Evolutionary conservation across 2,888 invertebrate species (phyloP).

Genomic region (Drepana falcataria): DNA sequence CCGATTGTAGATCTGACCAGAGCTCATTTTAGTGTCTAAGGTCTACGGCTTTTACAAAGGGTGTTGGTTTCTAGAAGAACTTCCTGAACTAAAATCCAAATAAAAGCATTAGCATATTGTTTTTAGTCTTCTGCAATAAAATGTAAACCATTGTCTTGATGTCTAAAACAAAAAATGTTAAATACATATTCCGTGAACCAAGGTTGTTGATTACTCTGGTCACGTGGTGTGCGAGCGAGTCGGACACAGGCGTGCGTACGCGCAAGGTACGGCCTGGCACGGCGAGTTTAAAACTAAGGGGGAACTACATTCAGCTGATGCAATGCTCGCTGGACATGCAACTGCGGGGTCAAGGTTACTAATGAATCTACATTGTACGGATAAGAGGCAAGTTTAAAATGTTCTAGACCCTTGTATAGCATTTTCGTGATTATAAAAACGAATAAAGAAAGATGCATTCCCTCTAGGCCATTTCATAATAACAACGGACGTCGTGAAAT

Average conservation of each 20-base stretch:
- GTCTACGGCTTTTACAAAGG: too few species aligned
- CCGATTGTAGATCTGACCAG: too few species aligned
- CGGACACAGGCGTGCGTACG: slow-evolving; percentile 26
- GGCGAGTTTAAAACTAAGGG: slow-evolving; percentile 3
- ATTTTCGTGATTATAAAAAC: too few species aligned
- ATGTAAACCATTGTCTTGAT: neutral
- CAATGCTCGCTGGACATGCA: neutral
- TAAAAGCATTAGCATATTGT: too few species aligned
- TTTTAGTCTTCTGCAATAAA: neutral
- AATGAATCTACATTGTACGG: neutral
- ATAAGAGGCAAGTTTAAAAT: too few species aligned
- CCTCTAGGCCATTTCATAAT: too few species aligned
- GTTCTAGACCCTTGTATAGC: too few species aligned
- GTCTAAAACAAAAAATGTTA: slow-evolving; percentile 1
- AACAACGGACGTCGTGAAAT: too few species aligned
- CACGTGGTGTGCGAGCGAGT: slow-evolving; percentile 16
- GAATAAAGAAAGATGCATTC: too few species aligned
- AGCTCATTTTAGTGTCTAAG: too few species aligned
- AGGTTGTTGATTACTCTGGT: slow-evolving; percentile 3
- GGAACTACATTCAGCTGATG: neutral
- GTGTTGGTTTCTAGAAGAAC: too few species aligned
- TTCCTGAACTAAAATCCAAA: too few species aligned
- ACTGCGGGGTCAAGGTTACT: neutral
- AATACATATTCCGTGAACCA: slow-evolving; percentile 5
- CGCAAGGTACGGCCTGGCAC: slow-evolving; percentile 56